Percentiles rank a stretch among this genome's conserved stretches.
Evolutionary conservation across 2,797 vertebrate genomes (phyloP).

Genomic region (Limosa lapponica): DNA sequence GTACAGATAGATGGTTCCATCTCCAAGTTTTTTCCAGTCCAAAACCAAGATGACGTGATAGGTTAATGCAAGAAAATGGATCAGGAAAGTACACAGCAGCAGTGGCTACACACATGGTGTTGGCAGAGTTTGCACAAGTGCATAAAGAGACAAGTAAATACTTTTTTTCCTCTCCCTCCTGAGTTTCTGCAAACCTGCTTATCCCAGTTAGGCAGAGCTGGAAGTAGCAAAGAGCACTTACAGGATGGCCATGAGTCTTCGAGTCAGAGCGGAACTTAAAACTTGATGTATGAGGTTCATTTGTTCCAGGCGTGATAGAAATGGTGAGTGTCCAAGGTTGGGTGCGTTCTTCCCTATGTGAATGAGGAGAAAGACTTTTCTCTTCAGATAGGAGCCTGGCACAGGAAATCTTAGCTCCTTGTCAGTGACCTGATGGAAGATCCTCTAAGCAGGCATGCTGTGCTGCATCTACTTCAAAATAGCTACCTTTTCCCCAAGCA

Average conservation of each 20-base stretch:
- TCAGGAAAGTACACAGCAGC: background rate
- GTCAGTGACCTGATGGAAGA: background rate
- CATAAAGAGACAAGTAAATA: background rate
- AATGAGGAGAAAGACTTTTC: background rate
- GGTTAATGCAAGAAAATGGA: background rate
- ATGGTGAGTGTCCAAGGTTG: background rate
- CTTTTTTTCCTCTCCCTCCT: background rate
- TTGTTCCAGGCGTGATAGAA: accelerated
- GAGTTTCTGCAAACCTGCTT: background rate
- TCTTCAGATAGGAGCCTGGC: background rate
- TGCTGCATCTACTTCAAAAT: background rate
- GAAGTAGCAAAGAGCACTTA: background rate
- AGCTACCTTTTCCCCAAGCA: background rate
- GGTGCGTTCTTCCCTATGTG: accelerated
- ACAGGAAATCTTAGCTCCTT: background rate
- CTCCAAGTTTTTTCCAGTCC: background rate
- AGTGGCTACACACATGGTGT: background rate
- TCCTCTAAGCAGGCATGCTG: background rate
- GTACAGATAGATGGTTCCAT: background rate
- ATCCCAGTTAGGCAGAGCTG: background rate
- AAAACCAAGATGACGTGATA: background rate
- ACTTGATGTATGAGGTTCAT: background rate
- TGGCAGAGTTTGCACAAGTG: background rate
- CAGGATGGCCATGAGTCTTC: background rate
- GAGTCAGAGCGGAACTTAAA: background rate